These are phyloP conservation scores for Apamea sordens DNA, from an alignment of 2,888 invertebrate genomes.

Conservation along the genomic window DNA sequence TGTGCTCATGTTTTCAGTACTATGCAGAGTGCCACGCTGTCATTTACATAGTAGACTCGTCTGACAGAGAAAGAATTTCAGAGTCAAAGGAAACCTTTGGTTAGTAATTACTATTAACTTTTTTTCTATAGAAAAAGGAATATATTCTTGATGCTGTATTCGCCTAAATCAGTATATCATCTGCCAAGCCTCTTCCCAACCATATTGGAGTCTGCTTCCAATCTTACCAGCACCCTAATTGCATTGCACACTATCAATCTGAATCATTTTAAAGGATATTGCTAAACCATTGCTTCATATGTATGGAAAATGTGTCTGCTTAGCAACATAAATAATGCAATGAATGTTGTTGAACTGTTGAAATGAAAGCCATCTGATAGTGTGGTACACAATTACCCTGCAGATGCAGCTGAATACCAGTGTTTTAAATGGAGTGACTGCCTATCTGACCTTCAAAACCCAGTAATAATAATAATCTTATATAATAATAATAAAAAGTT, in stretches of 20 bases:
- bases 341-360: neutral
- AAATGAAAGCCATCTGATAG: neutral
- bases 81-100: slow-evolving; percentile 99
- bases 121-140: neutral
- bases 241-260: neutral
- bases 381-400: neutral
- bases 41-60: slow-evolving; percentile 99
- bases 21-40: slow-evolving; percentile 99
- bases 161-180: neutral
- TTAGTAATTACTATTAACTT: slow-evolving; percentile 83
- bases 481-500: too few relatives aligned
- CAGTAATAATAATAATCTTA: neutral
- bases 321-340: neutral
- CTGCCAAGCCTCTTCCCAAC: neutral
- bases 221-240: neutral
- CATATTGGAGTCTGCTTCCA: too few relatives aligned
- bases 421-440: neutral
- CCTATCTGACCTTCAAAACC: neutral
- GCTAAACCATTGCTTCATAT: neutral
- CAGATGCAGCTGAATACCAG: neutral
- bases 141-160: neutral
- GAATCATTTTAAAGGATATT: neutral
- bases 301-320: neutral
- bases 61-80: slow-evolving; percentile 97
- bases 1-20: slow-evolving; percentile 92